A percentile compares a stretch with the other conserved stretches of the same genome.
These are phyloP conservation scores for Serilophus lunatus DNA, from an alignment of 2,113 vertebrate species.

Conservation along the genomic window DNA sequence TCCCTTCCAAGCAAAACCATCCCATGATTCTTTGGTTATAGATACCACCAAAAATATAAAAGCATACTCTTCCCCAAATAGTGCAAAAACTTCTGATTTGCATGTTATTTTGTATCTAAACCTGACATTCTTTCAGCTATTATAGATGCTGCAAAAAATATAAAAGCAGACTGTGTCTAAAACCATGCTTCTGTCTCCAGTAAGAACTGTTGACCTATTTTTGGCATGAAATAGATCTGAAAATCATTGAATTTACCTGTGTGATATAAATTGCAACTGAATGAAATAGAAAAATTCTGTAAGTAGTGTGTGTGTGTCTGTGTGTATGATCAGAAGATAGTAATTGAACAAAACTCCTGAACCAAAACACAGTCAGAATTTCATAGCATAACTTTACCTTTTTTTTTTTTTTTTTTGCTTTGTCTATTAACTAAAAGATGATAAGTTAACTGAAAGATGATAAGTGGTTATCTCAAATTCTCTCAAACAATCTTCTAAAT, in stretches of 20 bases:
- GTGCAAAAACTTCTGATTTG: neutral
- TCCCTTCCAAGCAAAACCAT: neutral
- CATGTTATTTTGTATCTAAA: neutral
- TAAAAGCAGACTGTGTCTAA: neutral
- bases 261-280: neutral
- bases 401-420: neutral
- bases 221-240: neutral
- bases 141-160: neutral
- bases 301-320: neutral
- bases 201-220: neutral
- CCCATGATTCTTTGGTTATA: neutral
- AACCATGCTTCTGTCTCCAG: neutral
- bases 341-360: neutral
- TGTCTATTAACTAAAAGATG: neutral
- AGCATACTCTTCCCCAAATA: neutral
- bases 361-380: neutral
- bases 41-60: neutral
- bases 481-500: neutral
- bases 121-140: neutral
- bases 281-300: neutral
- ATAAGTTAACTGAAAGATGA: too few species aligned
- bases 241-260: neutral
- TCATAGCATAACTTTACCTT: neutral
- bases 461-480: neutral
- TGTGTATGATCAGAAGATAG: neutral